Percentiles rank a stretch among this genome's conserved stretches.
phyloP scores from a whole-genome alignment of 2,113 vertebrate species.

The Melanotaenia duboulayi region DNA sequence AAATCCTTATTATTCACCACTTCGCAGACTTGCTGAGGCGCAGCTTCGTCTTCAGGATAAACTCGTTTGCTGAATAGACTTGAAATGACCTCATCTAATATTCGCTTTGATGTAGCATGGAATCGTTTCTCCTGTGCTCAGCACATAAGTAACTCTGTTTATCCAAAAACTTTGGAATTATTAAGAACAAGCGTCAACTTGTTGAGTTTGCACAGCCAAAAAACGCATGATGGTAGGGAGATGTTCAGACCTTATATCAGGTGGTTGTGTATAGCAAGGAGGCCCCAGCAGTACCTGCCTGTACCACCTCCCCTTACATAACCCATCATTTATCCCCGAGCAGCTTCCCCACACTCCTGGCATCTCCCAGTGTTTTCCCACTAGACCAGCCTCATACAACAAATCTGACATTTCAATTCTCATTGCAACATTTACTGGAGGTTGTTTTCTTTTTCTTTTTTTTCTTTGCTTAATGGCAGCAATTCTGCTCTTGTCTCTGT shows the following conservation, averaged over 20 bases:
- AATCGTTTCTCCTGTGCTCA: constrained; percentile 52
- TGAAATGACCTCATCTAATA: constrained; percentile 67
- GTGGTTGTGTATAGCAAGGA: constrained; percentile 24
- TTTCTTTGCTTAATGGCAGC: background rate
- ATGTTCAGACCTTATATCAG: constrained; percentile 42
- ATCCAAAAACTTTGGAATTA: constrained; percentile 29
- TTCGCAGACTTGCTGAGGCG: constrained; percentile 26
- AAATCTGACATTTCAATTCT: constrained; percentile 15
- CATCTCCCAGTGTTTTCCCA: background rate
- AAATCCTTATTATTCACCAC: constrained; percentile 48
- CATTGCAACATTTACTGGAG: constrained; percentile 21
- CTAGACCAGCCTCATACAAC: background rate
- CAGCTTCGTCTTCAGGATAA: constrained; percentile 45
- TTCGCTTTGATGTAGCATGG: constrained; percentile 66
- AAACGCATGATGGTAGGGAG: constrained; percentile 6
- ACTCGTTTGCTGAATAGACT: constrained; percentile 69
- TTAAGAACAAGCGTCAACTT: constrained; percentile 41
- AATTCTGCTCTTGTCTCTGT: constrained; percentile 27
- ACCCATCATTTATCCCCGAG: constrained; percentile 44
- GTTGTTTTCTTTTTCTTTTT: constrained; percentile 14
- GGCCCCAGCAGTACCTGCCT: constrained; percentile 45
- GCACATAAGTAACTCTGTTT: constrained; percentile 56
- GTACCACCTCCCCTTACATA: constrained; percentile 37
- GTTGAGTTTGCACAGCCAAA: constrained; percentile 3
- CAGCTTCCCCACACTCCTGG: constrained; percentile 18